Evolutionary conservation across 2,797 vertebrate genomes (phyloP).

Genomic region (Acanthis flammea): DNA sequence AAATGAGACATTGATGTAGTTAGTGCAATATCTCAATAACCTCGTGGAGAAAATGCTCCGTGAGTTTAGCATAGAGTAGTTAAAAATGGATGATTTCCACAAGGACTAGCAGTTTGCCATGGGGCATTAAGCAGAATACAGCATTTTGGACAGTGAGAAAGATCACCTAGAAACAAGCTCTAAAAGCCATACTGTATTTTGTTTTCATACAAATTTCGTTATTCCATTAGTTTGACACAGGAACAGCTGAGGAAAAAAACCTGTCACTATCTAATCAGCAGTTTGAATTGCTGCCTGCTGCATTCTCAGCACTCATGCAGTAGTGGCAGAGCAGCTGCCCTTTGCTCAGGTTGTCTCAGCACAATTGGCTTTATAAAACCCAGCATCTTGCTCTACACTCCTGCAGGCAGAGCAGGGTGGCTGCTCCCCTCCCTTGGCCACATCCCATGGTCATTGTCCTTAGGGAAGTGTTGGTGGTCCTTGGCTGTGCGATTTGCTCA

Average conservation of each 20-base stretch:
- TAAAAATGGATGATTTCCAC: not conserved
- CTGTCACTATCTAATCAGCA: not conserved
- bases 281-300: not conserved
- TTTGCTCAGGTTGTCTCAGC: not conserved
- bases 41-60: not conserved
- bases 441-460: not conserved
- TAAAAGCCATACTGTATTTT: not conserved
- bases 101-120: not conserved
- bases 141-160: not conserved
- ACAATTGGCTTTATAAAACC: rapidly evolving
- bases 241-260: not conserved
- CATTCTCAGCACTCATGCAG: not conserved
- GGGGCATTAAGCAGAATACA: not conserved
- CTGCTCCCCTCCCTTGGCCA: not conserved
- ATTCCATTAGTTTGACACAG: not conserved
- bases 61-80: not conserved
- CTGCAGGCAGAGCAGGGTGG: not conserved
- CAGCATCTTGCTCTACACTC: not conserved
- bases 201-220: not conserved
- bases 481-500: rapidly evolving
- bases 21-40: not conserved
- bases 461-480: not conserved
- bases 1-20: not conserved
- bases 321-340: not conserved
- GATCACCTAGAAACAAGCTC: not conserved